These are phyloP conservation scores for Choristoneura rosaceana DNA, from an alignment of 2,888 invertebrate genomes.

Conservation along the genomic window DNA sequence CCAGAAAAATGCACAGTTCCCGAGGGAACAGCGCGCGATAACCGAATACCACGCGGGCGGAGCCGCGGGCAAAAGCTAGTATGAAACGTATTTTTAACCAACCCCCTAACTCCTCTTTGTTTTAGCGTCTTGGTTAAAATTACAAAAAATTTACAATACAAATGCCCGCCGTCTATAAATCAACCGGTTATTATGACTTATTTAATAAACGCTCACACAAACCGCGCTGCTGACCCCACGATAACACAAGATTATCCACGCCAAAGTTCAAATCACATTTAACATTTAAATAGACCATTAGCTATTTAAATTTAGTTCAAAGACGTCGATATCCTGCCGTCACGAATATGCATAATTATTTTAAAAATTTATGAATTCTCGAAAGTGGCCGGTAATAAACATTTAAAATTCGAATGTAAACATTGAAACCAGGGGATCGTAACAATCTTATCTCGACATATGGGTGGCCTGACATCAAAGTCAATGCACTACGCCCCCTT, in stretches of 20 bases:
- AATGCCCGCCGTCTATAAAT: not conserved
- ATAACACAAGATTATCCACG: conserved; percentile 33
- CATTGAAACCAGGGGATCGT: conserved; percentile 53
- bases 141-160: not conserved
- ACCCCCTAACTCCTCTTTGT: not conserved
- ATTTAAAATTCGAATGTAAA: conserved; percentile 31
- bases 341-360: conserved; percentile 25
- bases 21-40: too few species aligned
- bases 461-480: conserved; percentile 59
- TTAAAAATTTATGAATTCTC: not conserved
- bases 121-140: not conserved
- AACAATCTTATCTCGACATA: conserved; percentile 59
- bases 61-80: too few species aligned
- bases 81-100: not conserved
- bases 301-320: conserved; percentile 39
- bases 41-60: too few species aligned
- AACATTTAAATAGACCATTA: conserved; percentile 38
- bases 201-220: conserved; percentile 14
- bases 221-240: conserved; percentile 15
- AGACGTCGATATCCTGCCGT: conserved; percentile 38
- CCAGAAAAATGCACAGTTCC: too few species aligned
- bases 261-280: conserved; percentile 24
- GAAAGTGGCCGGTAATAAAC: conserved; percentile 18
- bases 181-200: not conserved
- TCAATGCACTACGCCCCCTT: conserved; percentile 65